These are phyloP conservation scores for Salvelinus alpinus DNA, from an alignment of 2,113 vertebrate genomes.

Conservation along the genomic window DNA sequence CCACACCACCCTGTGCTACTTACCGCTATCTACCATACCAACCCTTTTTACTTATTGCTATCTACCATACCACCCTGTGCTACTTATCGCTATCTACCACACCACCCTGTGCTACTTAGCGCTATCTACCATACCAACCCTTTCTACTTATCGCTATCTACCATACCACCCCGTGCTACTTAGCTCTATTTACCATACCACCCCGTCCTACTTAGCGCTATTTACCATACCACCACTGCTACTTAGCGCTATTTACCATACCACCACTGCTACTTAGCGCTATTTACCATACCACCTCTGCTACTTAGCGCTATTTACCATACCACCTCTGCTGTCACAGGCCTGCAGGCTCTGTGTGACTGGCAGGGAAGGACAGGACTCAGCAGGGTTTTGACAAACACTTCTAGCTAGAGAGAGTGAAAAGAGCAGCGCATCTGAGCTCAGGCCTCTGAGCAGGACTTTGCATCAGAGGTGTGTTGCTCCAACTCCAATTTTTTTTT, in stretches of 20 bases:
- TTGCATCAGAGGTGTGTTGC: too few relatives aligned
- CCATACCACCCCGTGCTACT: neutral
- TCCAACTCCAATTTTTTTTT: too few relatives aligned
- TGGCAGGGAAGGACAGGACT: too few relatives aligned
- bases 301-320: conserved; percentile 8
- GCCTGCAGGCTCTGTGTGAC: neutral
- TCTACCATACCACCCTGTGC: neutral
- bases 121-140: neutral
- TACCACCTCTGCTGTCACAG: neutral
- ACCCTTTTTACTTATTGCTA: neutral
- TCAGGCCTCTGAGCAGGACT: too few relatives aligned
- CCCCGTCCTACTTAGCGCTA: neutral
- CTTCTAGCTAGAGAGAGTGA: too few relatives aligned
- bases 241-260: neutral
- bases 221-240: neutral
- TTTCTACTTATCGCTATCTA: neutral
- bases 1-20: neutral
- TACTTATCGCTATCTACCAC: neutral
- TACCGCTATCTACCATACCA: neutral
- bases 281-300: conserved; percentile 3
- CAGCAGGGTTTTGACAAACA: too few relatives aligned
- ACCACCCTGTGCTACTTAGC: neutral
- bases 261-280: neutral
- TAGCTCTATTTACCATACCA: neutral
- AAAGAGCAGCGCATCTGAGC: too few relatives aligned